phyloP scores from a whole-genome alignment of 2,797 vertebrate species.

The Cossypha dichroa region DNA sequence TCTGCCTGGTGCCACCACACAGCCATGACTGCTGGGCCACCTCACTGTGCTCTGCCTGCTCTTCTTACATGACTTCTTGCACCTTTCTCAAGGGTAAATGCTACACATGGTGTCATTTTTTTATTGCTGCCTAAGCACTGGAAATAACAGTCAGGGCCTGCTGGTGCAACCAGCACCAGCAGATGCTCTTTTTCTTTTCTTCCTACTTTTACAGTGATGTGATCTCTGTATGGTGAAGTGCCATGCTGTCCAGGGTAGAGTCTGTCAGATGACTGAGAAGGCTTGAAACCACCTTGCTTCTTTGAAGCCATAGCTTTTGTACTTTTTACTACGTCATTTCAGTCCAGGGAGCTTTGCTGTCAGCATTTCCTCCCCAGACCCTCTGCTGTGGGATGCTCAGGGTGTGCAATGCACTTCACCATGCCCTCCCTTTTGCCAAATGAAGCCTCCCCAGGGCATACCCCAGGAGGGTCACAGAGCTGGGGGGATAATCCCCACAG shows the following conservation, averaged over 20 bases:
- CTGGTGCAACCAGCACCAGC: neutral
- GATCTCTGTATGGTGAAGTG: neutral
- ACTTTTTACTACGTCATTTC: neutral
- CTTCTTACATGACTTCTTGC: fast-evolving
- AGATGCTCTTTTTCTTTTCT: neutral
- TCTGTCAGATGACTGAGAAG: neutral
- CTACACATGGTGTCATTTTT: neutral
- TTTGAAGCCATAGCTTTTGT: neutral
- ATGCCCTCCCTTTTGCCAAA: fast-evolving
- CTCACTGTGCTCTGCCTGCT: fast-evolving
- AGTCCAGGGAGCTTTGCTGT: neutral
- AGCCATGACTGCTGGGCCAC: fast-evolving
- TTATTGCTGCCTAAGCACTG: neutral
- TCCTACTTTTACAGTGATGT: fast-evolving
- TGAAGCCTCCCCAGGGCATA: fast-evolving
- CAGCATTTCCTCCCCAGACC: neutral
- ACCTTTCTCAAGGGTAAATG: neutral
- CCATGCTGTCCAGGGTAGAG: neutral
- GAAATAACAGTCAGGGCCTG: neutral
- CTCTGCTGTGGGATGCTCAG: fast-evolving
- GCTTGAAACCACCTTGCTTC: neutral
- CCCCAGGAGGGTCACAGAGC: fast-evolving
- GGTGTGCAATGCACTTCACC: fast-evolving
- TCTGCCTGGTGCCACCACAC: neutral
- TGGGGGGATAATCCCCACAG: neutral